A percentile compares a stretch with the other conserved stretches of the same genome.
Conservation (phyloP, 2,888 invertebrate species). For the Odontocerum albicorne region DNA sequence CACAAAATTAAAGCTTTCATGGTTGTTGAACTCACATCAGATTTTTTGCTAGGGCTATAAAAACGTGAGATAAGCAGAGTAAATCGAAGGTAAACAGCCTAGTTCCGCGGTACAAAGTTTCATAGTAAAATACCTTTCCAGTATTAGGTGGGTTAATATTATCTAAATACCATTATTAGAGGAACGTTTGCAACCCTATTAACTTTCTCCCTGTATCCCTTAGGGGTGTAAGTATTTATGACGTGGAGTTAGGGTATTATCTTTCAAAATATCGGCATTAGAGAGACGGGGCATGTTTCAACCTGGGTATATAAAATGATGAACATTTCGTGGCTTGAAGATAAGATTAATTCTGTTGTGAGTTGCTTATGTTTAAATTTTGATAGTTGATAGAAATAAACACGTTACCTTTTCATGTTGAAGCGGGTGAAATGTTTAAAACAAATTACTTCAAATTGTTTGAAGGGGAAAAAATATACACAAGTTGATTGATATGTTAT, state of each 20-base stretch:
- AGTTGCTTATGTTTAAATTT: too few relatives aligned
- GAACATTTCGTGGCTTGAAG: background rate
- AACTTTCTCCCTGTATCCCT: conserved; percentile 5
- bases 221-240: conserved; percentile 18
- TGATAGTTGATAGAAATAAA: too few relatives aligned
- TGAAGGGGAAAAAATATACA: too few relatives aligned
- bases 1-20: too few relatives aligned
- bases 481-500: too few relatives aligned
- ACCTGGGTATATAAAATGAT: background rate
- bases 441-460: too few relatives aligned
- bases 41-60: too few relatives aligned
- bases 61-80: too few relatives aligned
- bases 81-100: background rate
- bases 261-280: conserved; percentile 31
- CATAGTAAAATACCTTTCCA: background rate
- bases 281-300: conserved; percentile 5
- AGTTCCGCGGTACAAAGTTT: background rate
- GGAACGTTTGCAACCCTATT: conserved; percentile 22
- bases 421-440: too few relatives aligned
- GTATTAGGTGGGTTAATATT: conserved; percentile 8
- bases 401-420: too few relatives aligned
- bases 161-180: conserved; percentile 33
- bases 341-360: background rate
- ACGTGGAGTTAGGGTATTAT: conserved; percentile 24
- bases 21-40: too few relatives aligned